phyloP scores from a whole-genome alignment of 64 coral and sea anemone species.

The Anthopleura sola region DNA sequence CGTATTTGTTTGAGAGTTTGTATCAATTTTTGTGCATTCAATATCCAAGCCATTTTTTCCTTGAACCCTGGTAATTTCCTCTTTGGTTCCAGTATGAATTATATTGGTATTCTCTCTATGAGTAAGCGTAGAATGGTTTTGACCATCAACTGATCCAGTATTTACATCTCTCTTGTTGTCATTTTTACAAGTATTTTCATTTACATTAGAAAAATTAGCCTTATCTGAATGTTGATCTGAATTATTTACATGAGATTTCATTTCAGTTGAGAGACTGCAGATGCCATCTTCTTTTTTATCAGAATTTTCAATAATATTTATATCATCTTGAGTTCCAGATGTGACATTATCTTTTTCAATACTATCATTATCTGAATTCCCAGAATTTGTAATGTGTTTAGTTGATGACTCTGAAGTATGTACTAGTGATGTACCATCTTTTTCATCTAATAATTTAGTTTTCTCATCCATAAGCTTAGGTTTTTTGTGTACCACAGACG shows the following conservation, averaged over 20 bases:
- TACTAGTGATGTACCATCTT: conserved; percentile 48
- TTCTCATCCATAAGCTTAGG: not conserved
- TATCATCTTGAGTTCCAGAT: not conserved
- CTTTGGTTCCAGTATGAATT: not conserved
- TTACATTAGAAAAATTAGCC: conserved; percentile 1
- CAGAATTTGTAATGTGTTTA: not conserved
- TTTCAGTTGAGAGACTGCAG: not conserved
- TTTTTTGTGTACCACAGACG: conserved; percentile 1
- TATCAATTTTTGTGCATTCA: not conserved
- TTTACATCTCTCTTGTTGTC: not conserved
- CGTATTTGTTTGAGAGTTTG: not conserved
- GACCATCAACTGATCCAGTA: not conserved
- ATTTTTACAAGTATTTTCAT: not conserved
- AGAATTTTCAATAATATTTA: conserved; percentile 1
- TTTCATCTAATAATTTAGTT: conserved; percentile 24
- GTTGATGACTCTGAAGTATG: conserved; percentile 26
- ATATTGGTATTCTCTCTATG: not conserved
- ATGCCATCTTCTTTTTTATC: not conserved
- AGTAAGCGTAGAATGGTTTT: not conserved
- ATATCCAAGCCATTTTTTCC: not conserved
- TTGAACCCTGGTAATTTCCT: not conserved
- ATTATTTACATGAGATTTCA: not conserved
- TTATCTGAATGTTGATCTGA: not conserved
- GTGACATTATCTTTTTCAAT: not conserved
- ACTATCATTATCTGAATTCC: not conserved